These are phyloP conservation scores for Celastrina argiolus DNA, from an alignment of 2,888 invertebrate genomes.

Conservation along the genomic window DNA sequence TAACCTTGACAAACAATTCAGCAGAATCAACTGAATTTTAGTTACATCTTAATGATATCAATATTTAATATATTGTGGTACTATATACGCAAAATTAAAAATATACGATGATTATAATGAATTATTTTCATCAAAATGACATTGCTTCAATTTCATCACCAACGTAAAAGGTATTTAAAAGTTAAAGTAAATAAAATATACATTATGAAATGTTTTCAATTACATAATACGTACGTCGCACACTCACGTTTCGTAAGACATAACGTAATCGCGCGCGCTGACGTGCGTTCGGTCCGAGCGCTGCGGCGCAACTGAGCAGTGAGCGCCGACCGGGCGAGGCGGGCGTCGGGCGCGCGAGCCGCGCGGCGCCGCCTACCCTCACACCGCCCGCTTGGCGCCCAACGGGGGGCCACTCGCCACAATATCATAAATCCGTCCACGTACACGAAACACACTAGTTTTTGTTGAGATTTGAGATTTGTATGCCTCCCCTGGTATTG, in stretches of 20 bases:
- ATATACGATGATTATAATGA: not conserved
- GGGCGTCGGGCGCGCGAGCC: slow-evolving; percentile 36
- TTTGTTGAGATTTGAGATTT: slow-evolving; percentile 37
- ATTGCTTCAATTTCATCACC: not conserved
- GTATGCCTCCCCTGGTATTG: not conserved
- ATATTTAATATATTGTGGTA: no score
- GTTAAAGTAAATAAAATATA: not conserved
- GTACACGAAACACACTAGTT: slow-evolving; percentile 25
- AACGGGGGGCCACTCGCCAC: slow-evolving; percentile 40
- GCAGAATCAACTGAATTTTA: not conserved
- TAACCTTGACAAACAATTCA: not conserved
- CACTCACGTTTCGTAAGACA: slow-evolving; percentile 61
- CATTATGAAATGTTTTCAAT: slow-evolving; percentile 36
- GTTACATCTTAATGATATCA: no score
- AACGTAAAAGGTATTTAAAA: not conserved
- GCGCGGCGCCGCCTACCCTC: slow-evolving; percentile 37
- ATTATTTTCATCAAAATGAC: not conserved
- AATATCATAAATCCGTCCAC: slow-evolving; percentile 13
- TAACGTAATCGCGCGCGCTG: slow-evolving; percentile 47
- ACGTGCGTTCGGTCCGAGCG: slow-evolving; percentile 53
- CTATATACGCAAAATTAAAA: no score
- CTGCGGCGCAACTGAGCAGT: slow-evolving; percentile 67
- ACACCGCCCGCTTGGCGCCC: slow-evolving; percentile 52
- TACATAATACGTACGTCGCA: slow-evolving; percentile 57
- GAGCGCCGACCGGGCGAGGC: slow-evolving; percentile 39